Conservation (phyloP, 92 coral and sea anemone genomes). For the Porites evermanni region DNA sequence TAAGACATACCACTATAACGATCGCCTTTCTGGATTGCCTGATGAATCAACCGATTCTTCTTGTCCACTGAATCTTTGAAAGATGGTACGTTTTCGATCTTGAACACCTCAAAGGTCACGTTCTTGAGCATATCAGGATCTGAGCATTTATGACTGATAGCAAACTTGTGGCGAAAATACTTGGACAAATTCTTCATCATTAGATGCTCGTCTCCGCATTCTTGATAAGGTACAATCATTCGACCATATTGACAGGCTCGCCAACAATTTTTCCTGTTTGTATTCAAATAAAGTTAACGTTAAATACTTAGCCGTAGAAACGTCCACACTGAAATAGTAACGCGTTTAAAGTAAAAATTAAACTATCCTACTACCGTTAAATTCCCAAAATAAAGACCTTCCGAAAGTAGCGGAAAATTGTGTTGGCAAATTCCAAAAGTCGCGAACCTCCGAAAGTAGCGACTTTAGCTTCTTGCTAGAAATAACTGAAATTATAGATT, state of each 20-base stretch:
- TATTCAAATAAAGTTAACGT: not conserved
- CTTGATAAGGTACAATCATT: slow-evolving; percentile 33
- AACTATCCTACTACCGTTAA: too few relatives aligned
- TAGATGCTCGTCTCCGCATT: slow-evolving; percentile 19
- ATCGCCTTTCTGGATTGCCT: not conserved
- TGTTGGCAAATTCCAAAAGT: too few relatives aligned
- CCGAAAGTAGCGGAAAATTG: too few relatives aligned
- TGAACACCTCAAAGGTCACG: slow-evolving; percentile 27
- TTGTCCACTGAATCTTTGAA: not conserved
- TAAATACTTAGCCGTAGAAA: not conserved
- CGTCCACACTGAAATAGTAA: not conserved
- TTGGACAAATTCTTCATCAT: slow-evolving; percentile 42
- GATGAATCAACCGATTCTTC: slow-evolving; percentile 21
- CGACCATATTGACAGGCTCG: slow-evolving; percentile 6
- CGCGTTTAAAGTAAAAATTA: not conserved
- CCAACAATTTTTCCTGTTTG: slow-evolving; percentile 32
- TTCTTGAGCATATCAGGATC: not conserved
- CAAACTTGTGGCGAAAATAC: slow-evolving; percentile 38
- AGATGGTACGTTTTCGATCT: slow-evolving; percentile 20
- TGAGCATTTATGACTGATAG: not conserved
- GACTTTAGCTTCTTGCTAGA: too few relatives aligned
- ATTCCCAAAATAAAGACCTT: too few relatives aligned
- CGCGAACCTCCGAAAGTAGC: too few relatives aligned
- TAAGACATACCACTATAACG: slow-evolving; percentile 10
- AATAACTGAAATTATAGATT: too few relatives aligned